These are phyloP conservation scores for Cecropterus lyciades DNA, from an alignment of 1,140 invertebrate species.

Conservation along the genomic window DNA sequence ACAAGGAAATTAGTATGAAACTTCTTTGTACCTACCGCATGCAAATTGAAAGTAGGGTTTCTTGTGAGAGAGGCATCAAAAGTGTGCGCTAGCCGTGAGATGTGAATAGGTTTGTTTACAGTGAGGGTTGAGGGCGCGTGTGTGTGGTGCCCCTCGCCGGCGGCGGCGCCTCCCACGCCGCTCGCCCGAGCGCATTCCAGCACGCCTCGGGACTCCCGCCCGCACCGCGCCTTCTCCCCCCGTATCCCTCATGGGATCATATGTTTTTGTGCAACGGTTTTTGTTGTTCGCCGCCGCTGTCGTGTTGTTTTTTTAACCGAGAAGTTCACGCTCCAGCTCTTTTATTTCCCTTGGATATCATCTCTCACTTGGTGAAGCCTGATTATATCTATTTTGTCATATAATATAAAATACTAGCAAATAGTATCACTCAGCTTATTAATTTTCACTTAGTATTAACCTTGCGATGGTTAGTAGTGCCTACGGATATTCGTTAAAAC, in stretches of 20 bases:
- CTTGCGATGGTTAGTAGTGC: no score
- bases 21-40: conserved; percentile 26
- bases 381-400: conserved; percentile 28
- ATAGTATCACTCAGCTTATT: no score
- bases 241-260: conserved; percentile 78
- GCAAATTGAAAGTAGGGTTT: conserved; percentile 29
- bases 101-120: conserved; percentile 79
- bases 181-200: conserved; percentile 79
- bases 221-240: conserved; percentile 48
- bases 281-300: conserved; percentile 80
- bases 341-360: conserved; percentile 76
- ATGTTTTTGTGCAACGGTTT: conserved; percentile 84
- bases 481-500: no score
- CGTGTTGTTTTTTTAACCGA: conserved; percentile 72
- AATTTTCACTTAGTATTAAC: no score
- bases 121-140: conserved; percentile 70
- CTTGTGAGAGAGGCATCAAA: conserved; percentile 33
- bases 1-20: no score
- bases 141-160: conserved; percentile 58
- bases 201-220: conserved; percentile 71
- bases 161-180: conserved; percentile 80
- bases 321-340: conserved; percentile 78
- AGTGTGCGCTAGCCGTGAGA: conserved; percentile 42
- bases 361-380: conserved; percentile 55
- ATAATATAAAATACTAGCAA: no score